Evolutionary conservation across 2,797 vertebrate genomes (phyloP).

Genomic region (Bothrops alternatus): DNA sequence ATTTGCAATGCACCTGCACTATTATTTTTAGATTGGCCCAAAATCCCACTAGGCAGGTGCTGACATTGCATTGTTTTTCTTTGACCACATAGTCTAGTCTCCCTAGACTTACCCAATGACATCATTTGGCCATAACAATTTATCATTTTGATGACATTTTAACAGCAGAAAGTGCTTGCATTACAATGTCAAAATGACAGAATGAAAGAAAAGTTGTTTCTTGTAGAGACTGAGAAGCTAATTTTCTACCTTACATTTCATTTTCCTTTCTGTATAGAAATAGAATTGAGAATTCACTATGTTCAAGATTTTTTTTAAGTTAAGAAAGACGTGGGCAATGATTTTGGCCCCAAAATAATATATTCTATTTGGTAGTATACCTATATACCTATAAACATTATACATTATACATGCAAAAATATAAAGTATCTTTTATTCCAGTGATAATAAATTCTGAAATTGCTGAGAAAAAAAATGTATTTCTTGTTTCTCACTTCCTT

Average conservation of each 20-base stretch:
- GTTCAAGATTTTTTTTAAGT: not conserved
- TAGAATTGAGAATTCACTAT: not conserved
- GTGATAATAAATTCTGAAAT: not conserved
- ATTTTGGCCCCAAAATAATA: not conserved
- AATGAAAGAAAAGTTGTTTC: conserved; percentile 9
- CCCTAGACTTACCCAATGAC: conserved; percentile 9
- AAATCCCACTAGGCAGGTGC: not conserved
- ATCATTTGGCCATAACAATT: conserved; percentile 26
- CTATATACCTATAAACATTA: not conserved
- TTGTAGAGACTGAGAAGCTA: conserved; percentile 6
- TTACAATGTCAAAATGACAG: conserved; percentile 22
- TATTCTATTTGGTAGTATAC: not conserved
- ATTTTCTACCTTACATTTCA: not conserved
- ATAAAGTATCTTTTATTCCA: not conserved
- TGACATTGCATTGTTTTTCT: conserved; percentile 27
- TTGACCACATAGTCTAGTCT: not conserved
- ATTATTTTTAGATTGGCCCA: conserved; percentile 14
- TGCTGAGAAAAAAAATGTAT: not conserved
- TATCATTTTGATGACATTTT: conserved; percentile 26
- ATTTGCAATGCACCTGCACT: conserved; percentile 12
- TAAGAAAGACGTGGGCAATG: not conserved
- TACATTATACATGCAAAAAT: not conserved
- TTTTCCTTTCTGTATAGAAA: not conserved
- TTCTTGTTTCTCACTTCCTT: not conserved
- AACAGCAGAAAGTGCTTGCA: conserved; percentile 23